These are phyloP conservation scores for Chrysolina oricalcia DNA, from an alignment of 2,888 invertebrate genomes.

Conservation along the genomic window DNA sequence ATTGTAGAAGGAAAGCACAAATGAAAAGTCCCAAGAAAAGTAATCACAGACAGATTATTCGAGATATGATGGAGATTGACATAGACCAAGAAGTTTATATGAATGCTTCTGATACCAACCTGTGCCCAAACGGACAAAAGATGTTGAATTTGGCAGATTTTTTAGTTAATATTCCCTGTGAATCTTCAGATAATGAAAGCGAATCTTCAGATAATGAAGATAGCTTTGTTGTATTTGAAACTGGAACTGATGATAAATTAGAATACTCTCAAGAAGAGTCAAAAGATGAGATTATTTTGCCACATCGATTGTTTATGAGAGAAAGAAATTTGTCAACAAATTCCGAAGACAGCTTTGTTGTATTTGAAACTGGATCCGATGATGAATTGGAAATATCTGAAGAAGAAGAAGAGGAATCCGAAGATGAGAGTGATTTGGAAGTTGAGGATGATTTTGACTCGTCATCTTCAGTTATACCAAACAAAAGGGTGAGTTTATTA, in stretches of 20 bases:
- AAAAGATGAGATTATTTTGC: too few relatives aligned
- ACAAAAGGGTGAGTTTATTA: slow-evolving; percentile 51
- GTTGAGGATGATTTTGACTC: slow-evolving; percentile 48
- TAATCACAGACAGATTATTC: slow-evolving; percentile 41
- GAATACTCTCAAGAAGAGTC: too few relatives aligned
- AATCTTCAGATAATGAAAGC: not conserved
- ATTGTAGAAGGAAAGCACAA: slow-evolving; percentile 35
- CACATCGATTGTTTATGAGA: not conserved
- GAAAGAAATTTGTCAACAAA: slow-evolving; percentile 62
- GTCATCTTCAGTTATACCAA: slow-evolving; percentile 46
- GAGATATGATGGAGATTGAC: slow-evolving; percentile 52
- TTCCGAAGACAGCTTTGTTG: slow-evolving; percentile 77
- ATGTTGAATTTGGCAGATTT: slow-evolving; percentile 42
- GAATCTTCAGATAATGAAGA: slow-evolving; percentile 5
- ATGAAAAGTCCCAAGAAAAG: slow-evolving; percentile 47
- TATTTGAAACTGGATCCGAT: slow-evolving; percentile 71
- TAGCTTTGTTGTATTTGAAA: not conserved
- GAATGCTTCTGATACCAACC: slow-evolving; percentile 31
- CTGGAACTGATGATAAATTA: slow-evolving; percentile 12
- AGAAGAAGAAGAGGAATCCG: slow-evolving; percentile 43
- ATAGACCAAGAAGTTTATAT: slow-evolving; percentile 41
- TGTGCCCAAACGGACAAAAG: slow-evolving; percentile 30
- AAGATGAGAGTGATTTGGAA: slow-evolving; percentile 45
- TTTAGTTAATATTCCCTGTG: slow-evolving; percentile 33
- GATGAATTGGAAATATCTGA: slow-evolving; percentile 44